Base-by-base conservation (phyloP, 2,888 invertebrate genomes). In the Eledona agricola region DNA sequence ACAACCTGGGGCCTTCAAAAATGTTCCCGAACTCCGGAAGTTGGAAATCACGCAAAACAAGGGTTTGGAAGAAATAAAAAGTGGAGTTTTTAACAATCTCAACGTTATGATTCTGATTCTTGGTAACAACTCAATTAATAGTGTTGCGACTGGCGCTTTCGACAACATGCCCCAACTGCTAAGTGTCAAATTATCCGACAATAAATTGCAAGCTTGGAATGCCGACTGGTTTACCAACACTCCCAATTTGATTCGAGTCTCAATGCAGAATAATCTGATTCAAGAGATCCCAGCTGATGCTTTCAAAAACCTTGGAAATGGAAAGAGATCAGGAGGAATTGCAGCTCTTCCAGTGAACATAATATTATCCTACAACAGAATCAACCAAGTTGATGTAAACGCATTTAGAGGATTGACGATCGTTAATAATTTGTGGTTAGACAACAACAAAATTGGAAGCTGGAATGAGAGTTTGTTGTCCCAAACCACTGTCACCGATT, bases 391-490 rank as follows among this genome's bases (percentile, higher is more conserved):
- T 3, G 51, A 68, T 12, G 49, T 55, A 0, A 11, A 62, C 15
- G 66, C 67, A 2, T 69, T 69, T 20, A 45, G 52, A n/a, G 64
- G 60, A 12, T 15, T 70, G 6, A 38, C 51, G n/a, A 57, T 57
- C 40, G 58, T 70, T 7, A 65, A 67, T 20, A 62, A 67, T 40
- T 54, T 70, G 26, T 69, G 67, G 68, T 42, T 70, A 28, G 67
- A 69, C 43, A 51, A 67, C 26, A 70, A 70, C 28, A 32, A 54
- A 20, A 31, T 70, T 19, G 54, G 59, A 7, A 42, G 42, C 4
- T 62, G 65, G 34, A 37, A 52, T 3, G 59, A 52, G 10, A 53
- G 61, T 34, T 40, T 64, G 3, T 52, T 68, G n/a, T 32, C 59
- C 3, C 47, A 52, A 2, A 51, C 65, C 1, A 25, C 58, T 3